Conservation (phyloP, 2,113 vertebrate genomes). For the Ceyx cyanopectus region DNA sequence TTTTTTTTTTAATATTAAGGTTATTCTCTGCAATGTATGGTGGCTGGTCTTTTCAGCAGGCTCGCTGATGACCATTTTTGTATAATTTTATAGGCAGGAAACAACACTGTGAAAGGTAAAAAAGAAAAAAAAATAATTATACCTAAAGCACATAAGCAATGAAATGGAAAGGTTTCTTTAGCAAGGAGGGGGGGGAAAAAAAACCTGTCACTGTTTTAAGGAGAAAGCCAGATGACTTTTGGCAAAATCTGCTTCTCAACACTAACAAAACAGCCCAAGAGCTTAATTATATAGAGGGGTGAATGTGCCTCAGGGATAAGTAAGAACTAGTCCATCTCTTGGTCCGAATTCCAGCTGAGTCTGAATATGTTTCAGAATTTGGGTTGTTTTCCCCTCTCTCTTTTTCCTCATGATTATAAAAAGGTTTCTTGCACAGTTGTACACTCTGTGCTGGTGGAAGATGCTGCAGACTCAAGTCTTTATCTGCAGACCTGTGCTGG, state of each 20-base stretch:
- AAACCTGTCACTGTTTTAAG: slow-evolving; percentile 73
- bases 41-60: slow-evolving; percentile 72
- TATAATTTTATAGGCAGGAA: slow-evolving; percentile 75
- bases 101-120: slow-evolving; percentile 76
- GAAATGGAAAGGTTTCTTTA: slow-evolving; percentile 80
- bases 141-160: slow-evolving; percentile 73
- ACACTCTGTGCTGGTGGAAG: background rate
- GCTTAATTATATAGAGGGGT: slow-evolving; percentile 79
- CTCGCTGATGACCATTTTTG: slow-evolving; percentile 75
- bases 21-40: slow-evolving; percentile 70
- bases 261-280: slow-evolving; percentile 78
- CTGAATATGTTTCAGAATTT: slow-evolving; percentile 70
- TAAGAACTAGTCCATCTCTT: slow-evolving; percentile 75
- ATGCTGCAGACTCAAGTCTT: background rate
- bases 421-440: background rate
- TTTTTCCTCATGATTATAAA: background rate
- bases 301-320: slow-evolving; percentile 76
- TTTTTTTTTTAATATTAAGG: slow-evolving; percentile 74
- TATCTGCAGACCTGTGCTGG: fast-evolving
- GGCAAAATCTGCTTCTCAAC: slow-evolving; percentile 76
- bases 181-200: slow-evolving; percentile 61
- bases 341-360: slow-evolving; percentile 72
- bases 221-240: slow-evolving; percentile 79
- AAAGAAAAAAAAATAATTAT: slow-evolving; percentile 65
- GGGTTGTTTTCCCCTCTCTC: background rate